These are phyloP conservation scores for Cinclus mexicanus DNA, from an alignment of 2,113 vertebrate genomes.

Conservation along the genomic window DNA sequence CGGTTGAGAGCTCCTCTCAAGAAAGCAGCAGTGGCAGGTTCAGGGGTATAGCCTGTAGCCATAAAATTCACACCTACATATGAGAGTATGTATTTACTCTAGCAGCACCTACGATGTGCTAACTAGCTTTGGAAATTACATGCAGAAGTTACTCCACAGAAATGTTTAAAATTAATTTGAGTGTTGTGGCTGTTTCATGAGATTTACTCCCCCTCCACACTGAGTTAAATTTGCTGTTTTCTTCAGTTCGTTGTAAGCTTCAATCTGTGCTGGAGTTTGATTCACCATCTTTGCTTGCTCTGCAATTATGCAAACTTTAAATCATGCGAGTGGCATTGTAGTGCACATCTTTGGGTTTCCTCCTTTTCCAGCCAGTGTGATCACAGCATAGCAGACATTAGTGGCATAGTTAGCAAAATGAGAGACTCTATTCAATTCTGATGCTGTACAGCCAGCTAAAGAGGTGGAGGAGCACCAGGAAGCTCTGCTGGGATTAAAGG, in stretches of 20 bases:
- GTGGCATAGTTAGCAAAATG: neutral
- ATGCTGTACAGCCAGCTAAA: neutral
- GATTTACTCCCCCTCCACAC: accelerated
- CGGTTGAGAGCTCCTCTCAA: neutral
- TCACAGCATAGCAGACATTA: neutral
- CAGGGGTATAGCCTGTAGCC: neutral
- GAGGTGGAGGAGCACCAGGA: neutral
- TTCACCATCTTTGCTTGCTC: neutral
- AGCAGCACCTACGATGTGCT: neutral
- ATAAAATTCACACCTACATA: neutral
- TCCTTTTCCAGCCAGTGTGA: neutral
- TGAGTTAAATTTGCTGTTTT: neutral
- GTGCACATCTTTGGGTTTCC: neutral
- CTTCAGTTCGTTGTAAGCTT: neutral
- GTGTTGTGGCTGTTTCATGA: neutral
- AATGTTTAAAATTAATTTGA: neutral
- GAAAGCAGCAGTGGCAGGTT: neutral
- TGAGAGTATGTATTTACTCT: neutral
- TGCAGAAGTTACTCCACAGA: neutral
- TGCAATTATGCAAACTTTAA: neutral
- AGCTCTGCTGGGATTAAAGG: neutral
- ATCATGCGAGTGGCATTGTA: accelerated
- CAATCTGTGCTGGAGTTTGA: neutral
- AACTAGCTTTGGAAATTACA: neutral
- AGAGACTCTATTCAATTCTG: neutral